A percentile compares a stretch with the other conserved stretches of the same genome.
Conservation (phyloP, 2,797 vertebrate genomes). For the Propithecus perrieri region DNA sequence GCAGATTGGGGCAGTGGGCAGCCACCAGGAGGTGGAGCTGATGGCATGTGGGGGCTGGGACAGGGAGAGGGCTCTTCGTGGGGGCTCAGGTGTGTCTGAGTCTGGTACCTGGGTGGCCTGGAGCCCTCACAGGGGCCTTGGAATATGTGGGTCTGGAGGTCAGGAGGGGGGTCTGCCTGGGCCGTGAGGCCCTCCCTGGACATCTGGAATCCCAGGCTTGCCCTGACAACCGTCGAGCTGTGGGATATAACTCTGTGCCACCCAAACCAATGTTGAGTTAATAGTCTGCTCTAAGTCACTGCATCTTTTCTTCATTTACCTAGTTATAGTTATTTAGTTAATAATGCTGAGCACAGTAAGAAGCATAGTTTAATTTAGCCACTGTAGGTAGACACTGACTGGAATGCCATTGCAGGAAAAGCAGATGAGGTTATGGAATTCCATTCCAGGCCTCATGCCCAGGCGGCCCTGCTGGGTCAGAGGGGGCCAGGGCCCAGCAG, state of each 20-base stretch:
- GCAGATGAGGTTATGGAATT: neutral
- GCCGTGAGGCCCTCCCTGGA: too few relatives aligned
- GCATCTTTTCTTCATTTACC: neutral
- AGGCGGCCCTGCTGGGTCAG: neutral
- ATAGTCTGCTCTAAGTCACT: neutral
- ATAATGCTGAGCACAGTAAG: neutral
- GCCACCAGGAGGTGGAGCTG: neutral
- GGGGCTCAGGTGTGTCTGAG: neutral
- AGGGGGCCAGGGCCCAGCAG: neutral
- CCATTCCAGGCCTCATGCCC: neutral
- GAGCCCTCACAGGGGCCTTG: accelerated
- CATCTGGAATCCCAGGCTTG: neutral
- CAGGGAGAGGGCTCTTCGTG: neutral
- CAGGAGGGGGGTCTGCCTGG: neutral
- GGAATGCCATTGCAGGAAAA: neutral
- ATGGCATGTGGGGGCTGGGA: neutral
- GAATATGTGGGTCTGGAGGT: neutral
- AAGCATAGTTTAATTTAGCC: neutral
- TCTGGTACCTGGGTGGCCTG: neutral
- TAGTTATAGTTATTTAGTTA: neutral
- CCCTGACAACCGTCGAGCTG: neutral
- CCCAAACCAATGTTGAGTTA: neutral
- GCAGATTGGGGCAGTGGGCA: neutral
- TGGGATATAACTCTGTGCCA: neutral
- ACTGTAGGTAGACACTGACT: neutral